A percentile compares a stretch with the other conserved stretches of the same genome.
Conservation (phyloP, 2,113 vertebrate genomes). For the Tor tambroides region DNA sequence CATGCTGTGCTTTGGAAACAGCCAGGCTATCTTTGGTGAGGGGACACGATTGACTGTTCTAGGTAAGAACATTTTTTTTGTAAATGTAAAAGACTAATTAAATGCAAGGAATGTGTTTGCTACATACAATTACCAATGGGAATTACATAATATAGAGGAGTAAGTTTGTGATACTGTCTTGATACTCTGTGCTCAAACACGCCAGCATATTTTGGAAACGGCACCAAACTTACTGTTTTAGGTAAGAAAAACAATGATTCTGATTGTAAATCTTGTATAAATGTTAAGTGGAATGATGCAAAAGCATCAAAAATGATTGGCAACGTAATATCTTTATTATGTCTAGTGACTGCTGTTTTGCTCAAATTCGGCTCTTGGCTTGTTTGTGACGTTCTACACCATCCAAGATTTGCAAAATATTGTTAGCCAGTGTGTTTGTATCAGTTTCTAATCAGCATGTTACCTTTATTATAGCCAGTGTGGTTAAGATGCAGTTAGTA, state of each 20-base stretch:
- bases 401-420: background rate
- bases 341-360: background rate
- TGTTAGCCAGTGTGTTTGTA: background rate
- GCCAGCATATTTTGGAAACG: conserved; percentile 58
- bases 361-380: background rate
- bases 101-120: background rate
- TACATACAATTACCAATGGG: background rate
- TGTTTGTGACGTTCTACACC: background rate
- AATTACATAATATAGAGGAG: background rate
- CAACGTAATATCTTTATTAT: background rate
- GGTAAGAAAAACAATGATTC: conserved; percentile 53
- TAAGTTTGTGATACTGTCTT: conserved; percentile 49
- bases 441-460: background rate
- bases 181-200: conserved; percentile 53
- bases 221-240: conserved; percentile 64
- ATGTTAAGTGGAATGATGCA: background rate
- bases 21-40: conserved; percentile 62
- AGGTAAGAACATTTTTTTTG: conserved; percentile 58
- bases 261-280: background rate
- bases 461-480: background rate
- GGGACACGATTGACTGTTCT: conserved; percentile 61
- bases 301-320: background rate
- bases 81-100: background rate
- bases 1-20: conserved; percentile 42
- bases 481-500: background rate